Evolutionary conservation across 2,113 vertebrate species (phyloP), one percentile per base, ranked within the genome.

Genomic region (Toxotes jaculatrix): DNA sequence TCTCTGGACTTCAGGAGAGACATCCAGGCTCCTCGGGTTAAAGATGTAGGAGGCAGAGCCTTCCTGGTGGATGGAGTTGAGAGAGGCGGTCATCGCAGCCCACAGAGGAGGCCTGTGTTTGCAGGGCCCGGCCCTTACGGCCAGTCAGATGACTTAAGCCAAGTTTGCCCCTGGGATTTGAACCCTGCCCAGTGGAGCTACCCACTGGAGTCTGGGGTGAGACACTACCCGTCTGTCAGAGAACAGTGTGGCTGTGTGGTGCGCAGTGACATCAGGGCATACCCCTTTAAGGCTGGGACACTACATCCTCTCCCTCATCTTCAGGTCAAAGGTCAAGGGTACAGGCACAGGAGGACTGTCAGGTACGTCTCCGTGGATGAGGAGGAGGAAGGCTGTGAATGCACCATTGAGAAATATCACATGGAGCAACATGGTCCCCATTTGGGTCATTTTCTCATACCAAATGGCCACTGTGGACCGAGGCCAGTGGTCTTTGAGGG

Each of bases 41-140:
- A 85, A 70, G 89, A 90, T 11, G 75, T 55, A 53, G 82, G 79
- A 60, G 88, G 83, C 64, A 86, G 88, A 74, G 79, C 55, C 23
- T 77, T 80, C 64, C 11, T 19, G 23, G 88, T 67, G 79, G 88
- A 87, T 53, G 23, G 84, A 57, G 64, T 51, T 17, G 87, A 88
- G 85, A 74, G 80, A 43, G 80, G 81, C 13, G 80, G 83, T 83
- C 89, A 83, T 66, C 87, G 74, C 59, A 92, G 88, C 84, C 90
- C 93, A 91, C 93, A 93, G 87, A 94, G 89, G 87, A 92, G 82
- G 90, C 91, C 93, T 84, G 90, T 91, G 88, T 93, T 93, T 11
- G 56, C 63, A 38, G 90, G 77, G 89, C 77, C 65, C 5, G 82
- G 88, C 80, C 87, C 82, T 34, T 65, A 61, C 78, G 64, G 76